Evolutionary conservation across 2,797 vertebrate species (phyloP).

Genomic region (Danionella dracula): DNA sequence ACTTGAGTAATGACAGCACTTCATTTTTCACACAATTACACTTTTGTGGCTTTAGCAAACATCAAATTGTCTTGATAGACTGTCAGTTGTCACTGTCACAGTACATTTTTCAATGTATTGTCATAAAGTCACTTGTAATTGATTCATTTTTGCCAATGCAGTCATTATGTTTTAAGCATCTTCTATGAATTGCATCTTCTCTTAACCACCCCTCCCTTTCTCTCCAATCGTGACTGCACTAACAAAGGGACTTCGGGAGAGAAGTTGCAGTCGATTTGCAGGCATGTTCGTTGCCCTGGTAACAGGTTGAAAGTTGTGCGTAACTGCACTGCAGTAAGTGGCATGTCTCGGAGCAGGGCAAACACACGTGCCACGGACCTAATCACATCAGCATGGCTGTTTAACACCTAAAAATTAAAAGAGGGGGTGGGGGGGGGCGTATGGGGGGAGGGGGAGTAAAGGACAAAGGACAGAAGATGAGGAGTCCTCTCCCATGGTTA

Average conservation of each 20-base stretch:
- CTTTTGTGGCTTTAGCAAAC: background rate
- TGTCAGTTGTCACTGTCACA: background rate
- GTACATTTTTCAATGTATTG: background rate
- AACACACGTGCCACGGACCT: slow-evolving; percentile 19
- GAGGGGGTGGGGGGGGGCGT: too few species aligned
- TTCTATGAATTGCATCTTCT: slow-evolving; percentile 9
- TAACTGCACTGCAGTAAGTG: slow-evolving; percentile 73
- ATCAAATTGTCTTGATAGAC: background rate
- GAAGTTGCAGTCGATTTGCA: slow-evolving; percentile 73
- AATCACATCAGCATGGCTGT: slow-evolving; percentile 19
- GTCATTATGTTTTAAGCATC: slow-evolving; percentile 4
- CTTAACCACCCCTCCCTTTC: slow-evolving; percentile 48
- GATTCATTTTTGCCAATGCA: slow-evolving; percentile 21
- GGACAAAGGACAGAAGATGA: too few species aligned
- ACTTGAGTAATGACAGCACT: background rate
- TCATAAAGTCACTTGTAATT: slow-evolving; percentile 9
- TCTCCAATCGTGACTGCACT: slow-evolving; percentile 71
- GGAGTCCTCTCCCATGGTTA: too few species aligned
- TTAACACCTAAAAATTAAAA: background rate
- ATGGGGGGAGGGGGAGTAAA: too few species aligned
- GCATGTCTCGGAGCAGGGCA: slow-evolving; percentile 30
- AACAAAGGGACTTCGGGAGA: slow-evolving; percentile 72
- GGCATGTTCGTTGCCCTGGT: slow-evolving; percentile 76
- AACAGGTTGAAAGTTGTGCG: slow-evolving; percentile 73
- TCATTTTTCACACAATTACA: background rate